These are phyloP conservation scores for Lacerta bilineata DNA, from an alignment of 2,797 vertebrate species.

Conservation along the genomic window DNA sequence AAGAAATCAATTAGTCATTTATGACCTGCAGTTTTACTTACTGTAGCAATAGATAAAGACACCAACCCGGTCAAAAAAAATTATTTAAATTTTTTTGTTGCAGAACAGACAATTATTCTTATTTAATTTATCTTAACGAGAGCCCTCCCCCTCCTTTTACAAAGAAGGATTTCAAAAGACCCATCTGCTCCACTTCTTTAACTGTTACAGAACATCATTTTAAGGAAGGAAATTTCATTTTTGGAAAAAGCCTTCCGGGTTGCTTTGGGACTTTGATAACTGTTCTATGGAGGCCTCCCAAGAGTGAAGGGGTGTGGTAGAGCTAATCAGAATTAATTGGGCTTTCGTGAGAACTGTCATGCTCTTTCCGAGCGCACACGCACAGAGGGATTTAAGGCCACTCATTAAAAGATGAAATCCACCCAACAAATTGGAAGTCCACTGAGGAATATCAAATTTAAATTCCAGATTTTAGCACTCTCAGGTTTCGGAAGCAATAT, in stretches of 20 bases:
- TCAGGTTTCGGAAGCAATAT: slow-evolving; percentile 14
- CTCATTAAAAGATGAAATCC: slow-evolving; percentile 45
- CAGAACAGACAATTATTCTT: slow-evolving; percentile 58
- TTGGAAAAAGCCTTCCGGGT: slow-evolving; percentile 35
- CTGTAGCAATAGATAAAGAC: slow-evolving; percentile 50
- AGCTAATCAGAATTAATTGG: slow-evolving; percentile 51
- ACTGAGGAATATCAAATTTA: slow-evolving; percentile 21
- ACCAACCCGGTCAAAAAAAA: slow-evolving; percentile 6
- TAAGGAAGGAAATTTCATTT: slow-evolving; percentile 25
- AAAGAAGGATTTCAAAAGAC: slow-evolving; percentile 24
- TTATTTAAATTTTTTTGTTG: slow-evolving; percentile 14
- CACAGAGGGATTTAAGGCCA: slow-evolving; percentile 14
- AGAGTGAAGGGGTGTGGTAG: slow-evolving; percentile 28
- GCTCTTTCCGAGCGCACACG: not conserved
- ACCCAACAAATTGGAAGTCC: slow-evolving; percentile 14
- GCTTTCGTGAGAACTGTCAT: slow-evolving; percentile 22
- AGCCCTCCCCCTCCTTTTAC: not conserved
- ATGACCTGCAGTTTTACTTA: slow-evolving; percentile 74
- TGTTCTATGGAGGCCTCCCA: slow-evolving; percentile 15
- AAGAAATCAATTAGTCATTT: slow-evolving; percentile 80
- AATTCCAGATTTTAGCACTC: slow-evolving; percentile 21
- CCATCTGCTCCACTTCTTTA: slow-evolving; percentile 10
- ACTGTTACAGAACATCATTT: slow-evolving; percentile 20
- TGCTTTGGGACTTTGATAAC: slow-evolving; percentile 30
- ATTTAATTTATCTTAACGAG: slow-evolving; percentile 55